These are phyloP conservation scores for Reticulitermes lucifugus DNA, from an alignment of 2,888 invertebrate genomes.

Conservation along the genomic window DNA sequence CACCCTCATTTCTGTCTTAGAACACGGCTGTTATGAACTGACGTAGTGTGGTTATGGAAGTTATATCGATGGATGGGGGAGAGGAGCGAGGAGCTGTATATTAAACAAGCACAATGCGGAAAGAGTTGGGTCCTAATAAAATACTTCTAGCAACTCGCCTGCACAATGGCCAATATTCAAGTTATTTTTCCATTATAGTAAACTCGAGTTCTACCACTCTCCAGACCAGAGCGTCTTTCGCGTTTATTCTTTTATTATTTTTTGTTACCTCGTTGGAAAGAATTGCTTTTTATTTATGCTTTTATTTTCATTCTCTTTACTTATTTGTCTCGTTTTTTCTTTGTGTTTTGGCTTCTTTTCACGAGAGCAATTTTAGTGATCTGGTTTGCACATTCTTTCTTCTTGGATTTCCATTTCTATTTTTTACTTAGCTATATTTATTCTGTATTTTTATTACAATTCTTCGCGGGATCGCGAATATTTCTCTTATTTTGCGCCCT, in stretches of 20 bases:
- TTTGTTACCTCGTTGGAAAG: background rate
- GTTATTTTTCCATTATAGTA: background rate
- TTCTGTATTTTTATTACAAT: background rate
- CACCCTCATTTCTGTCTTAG: too few species aligned
- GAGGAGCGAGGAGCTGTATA: background rate
- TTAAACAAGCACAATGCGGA: background rate
- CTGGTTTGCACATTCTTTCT: background rate
- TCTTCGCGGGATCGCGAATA: background rate
- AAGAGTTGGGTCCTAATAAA: background rate
- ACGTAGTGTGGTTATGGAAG: too few species aligned
- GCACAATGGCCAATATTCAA: conserved; percentile 1
- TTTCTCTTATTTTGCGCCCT: background rate
- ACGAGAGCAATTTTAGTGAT: background rate
- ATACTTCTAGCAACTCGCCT: background rate
- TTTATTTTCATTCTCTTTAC: background rate
- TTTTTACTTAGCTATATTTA: background rate
- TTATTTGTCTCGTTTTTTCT: background rate
- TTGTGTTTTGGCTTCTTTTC: background rate
- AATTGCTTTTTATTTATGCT: background rate
- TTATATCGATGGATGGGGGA: too few species aligned
- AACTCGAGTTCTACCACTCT: background rate
- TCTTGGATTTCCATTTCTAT: background rate
- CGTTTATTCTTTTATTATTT: background rate
- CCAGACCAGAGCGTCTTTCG: background rate
- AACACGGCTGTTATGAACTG: too few species aligned